Conservation (phyloP, 2,113 vertebrate species). For the Carassius gibelio region DNA sequence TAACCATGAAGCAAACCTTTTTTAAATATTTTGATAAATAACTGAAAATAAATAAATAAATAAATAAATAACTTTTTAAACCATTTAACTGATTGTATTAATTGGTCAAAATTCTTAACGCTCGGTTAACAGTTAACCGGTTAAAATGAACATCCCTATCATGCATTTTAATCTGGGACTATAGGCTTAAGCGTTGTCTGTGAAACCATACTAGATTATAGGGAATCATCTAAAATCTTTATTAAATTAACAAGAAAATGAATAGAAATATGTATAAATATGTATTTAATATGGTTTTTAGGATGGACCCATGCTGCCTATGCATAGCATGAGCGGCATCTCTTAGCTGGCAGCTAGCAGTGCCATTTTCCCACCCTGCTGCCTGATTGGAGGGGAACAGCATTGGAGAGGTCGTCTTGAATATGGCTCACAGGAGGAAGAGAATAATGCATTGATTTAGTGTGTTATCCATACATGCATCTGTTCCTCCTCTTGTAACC, state of each 20-base stretch:
- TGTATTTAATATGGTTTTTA: background rate
- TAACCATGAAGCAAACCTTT: too few relatives aligned
- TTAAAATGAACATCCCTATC: too few relatives aligned
- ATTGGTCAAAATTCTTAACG: too few relatives aligned
- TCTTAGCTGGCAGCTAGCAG: conserved; percentile 22
- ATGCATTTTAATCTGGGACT: too few relatives aligned
- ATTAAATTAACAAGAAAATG: background rate
- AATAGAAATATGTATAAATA: background rate
- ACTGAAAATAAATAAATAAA: too few relatives aligned
- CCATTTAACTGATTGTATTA: too few relatives aligned
- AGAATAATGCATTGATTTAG: conserved; percentile 7
- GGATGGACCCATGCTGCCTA: conserved; percentile 57
- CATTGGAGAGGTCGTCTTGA: background rate
- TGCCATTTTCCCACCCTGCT: background rate
- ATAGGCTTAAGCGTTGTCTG: too few relatives aligned
- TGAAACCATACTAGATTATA: background rate
- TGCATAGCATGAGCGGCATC: conserved; percentile 43
- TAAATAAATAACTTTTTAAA: too few relatives aligned
- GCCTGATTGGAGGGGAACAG: background rate
- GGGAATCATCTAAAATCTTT: background rate
- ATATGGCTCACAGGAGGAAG: background rate
- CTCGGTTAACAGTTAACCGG: too few relatives aligned
- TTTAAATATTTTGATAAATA: too few relatives aligned
- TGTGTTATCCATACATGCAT: background rate
- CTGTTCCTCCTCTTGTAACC: background rate